phyloP scores from a whole-genome alignment of 2,113 vertebrate genomes.

The Leucopternis melanops region DNA sequence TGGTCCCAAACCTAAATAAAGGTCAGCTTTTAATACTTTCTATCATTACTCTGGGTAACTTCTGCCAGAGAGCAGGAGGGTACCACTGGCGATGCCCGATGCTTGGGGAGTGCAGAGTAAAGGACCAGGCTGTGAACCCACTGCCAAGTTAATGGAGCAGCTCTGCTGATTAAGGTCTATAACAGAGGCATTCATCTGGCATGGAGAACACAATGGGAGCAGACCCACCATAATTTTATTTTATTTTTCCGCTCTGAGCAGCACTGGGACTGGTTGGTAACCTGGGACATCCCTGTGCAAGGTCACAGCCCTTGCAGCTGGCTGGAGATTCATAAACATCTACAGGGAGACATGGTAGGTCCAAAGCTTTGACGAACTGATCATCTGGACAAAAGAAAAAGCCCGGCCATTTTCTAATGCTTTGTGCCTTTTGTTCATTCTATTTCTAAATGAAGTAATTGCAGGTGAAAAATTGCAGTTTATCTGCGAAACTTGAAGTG shows the following conservation, averaged over 20 bases:
- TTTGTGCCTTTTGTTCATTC: fast-evolving
- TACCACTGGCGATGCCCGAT: fast-evolving
- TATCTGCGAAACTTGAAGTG: neutral
- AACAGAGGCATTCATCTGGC: neutral
- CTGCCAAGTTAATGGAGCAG: neutral
- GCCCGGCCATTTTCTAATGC: neutral
- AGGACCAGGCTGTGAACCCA: neutral
- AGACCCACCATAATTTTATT: neutral
- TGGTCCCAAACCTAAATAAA: neutral
- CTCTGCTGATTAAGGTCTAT: neutral
- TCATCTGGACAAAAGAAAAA: neutral
- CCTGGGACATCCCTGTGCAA: neutral
- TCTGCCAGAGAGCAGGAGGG: neutral
- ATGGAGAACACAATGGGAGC: neutral
- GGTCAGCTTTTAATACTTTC: neutral
- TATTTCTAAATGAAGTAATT: neutral
- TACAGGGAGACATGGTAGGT: neutral
- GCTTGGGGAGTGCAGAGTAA: neutral
- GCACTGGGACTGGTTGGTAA: fast-evolving
- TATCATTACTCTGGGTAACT: neutral
- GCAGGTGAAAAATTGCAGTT: neutral
- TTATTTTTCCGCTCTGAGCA: neutral
- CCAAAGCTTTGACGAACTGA: neutral
- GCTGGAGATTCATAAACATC: too few relatives aligned
- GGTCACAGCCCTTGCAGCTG: neutral